Evolutionary conservation across 2,113 vertebrate species (phyloP), one percentile per base, ranked within the genome.

Genomic region (Percopsis transmontana): DNA sequence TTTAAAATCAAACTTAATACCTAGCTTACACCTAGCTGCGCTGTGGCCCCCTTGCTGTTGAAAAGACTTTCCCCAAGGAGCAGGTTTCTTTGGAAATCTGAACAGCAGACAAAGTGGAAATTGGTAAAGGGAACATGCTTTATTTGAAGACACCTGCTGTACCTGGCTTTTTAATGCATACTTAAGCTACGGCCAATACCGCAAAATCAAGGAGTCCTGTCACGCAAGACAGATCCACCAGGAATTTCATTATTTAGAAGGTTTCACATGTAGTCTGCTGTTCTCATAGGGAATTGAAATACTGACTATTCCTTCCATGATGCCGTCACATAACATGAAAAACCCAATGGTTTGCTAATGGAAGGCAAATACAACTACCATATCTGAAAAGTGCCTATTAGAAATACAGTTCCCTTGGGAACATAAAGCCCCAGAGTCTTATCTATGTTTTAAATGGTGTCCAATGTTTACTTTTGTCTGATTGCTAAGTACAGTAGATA

Each of bases 91-190:
- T 76, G 59, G 52, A 79, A 66, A 80, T 70, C 59, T 54, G 51
- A 20, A 69, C 33, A 50, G 42, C 57, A 76, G 62, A 67, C 54
- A 18, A 50, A 40, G 73, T 33, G 27, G 14, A 23, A 10, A 0
- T 19, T 61, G 70, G 55, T 65, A 13, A 27, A 62, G 57, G 9
- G 63, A 66, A 16, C 74, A 77, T 86, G 50, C 64, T 68, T 85
- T 82, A 83, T 86, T 83, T 74, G 74, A 23, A 70, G 79, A 80
- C 79, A 83, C 58, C 73, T 77, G 83, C 75, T 66, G 56, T 65
- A 74, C 79, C 73, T 68, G 68, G 24, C 63, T 12, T 68, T 76
- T 75, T 59, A 78, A 81, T 82, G 76, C 74, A 76, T 71, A 72
- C 64, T 61, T 40, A 77, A 70, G 13, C 33, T 19, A 68, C 27